These are phyloP conservation scores for Solenopsis invicta DNA, from an alignment of 1,140 invertebrate genomes.

Conservation along the genomic window DNA sequence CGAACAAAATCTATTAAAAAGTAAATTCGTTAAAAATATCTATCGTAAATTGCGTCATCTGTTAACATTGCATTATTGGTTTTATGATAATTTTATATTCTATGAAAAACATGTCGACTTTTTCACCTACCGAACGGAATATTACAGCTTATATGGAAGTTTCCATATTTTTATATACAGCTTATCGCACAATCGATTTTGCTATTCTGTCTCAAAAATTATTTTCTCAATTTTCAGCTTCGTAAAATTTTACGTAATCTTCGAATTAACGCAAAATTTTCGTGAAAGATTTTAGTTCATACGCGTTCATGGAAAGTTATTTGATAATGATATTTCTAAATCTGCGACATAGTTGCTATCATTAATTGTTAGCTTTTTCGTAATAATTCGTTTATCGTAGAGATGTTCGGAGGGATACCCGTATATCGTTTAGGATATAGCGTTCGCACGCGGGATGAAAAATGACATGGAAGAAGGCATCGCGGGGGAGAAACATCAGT, in stretches of 20 bases:
- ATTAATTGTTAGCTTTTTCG: background rate
- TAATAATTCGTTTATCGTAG: background rate
- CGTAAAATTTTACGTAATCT: background rate
- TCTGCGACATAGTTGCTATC: background rate
- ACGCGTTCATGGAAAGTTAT: background rate
- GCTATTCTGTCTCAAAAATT: background rate
- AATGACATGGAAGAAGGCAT: constrained; percentile 4
- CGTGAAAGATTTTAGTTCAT: background rate
- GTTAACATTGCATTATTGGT: constrained; percentile 37
- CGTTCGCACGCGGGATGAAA: constrained; percentile 1
- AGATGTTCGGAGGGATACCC: background rate
- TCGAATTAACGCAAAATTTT: background rate
- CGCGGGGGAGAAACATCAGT: background rate
- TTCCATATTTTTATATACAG: background rate
- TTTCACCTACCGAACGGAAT: background rate
- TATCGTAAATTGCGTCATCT: constrained; percentile 1
- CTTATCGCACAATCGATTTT: background rate
- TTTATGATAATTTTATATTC: constrained; percentile 52
- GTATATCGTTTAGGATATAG: constrained; percentile 9
- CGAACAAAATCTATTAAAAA: background rate
- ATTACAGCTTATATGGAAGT: background rate
- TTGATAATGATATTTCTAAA: background rate
- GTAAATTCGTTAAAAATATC: constrained; percentile 28
- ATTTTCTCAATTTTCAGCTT: background rate
- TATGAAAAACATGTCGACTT: constrained; percentile 12